Base-by-base conservation (phyloP, 2,888 invertebrate species). In the Abscondita cerata region DNA sequence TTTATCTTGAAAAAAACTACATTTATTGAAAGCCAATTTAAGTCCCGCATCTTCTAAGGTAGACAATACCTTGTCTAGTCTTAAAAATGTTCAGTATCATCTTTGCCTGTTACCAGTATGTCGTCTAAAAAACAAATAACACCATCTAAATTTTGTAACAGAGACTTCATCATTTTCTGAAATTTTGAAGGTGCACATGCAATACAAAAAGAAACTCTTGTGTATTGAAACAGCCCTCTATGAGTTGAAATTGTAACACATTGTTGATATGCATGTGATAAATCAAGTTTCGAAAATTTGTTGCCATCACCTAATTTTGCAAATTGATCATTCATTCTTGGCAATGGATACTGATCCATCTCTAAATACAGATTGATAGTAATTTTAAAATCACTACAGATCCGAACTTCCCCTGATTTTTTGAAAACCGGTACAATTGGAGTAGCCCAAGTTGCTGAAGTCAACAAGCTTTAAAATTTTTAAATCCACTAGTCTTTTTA, bases 221-320 rank as follows among this genome's bases (percentile, higher is more conserved):
- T 66, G 41, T 57, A 62, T 41, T 54, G 4, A 51, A 60, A 68
- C 33, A 68, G 41, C 13, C 65, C 67, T 48, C 59, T 65, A 52
- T 66, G 63, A 0, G 67, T 68, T 36, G 52, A 31, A 9, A 68
- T 61, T 8, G 63, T 66, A n/a, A n/a, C n/a, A n/a, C n/a, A n/a
- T n/a, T n/a, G n/a, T n/a, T n/a, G n/a, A n/a, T n/a, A n/a, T n/a
- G n/a, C n/a, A n/a, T n/a, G n/a, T n/a, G n/a, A n/a, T n/a, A n/a
- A n/a, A n/a, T n/a, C n/a, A n/a, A n/a, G n/a, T n/a, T n/a, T n/a
- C n/a, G n/a, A n/a, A n/a, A n/a, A n/a, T n/a, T n/a, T n/a, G n/a
- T n/a, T n/a, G n/a, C n/a, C n/a, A n/a, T n/a, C n/a, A n/a, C n/a
- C n/a, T n/a, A n/a, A n/a, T n/a, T n/a, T n/a, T n/a, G n/a, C n/a